phyloP scores from a whole-genome alignment of 2,797 vertebrate species.

The Cephalopachus bancanus region DNA sequence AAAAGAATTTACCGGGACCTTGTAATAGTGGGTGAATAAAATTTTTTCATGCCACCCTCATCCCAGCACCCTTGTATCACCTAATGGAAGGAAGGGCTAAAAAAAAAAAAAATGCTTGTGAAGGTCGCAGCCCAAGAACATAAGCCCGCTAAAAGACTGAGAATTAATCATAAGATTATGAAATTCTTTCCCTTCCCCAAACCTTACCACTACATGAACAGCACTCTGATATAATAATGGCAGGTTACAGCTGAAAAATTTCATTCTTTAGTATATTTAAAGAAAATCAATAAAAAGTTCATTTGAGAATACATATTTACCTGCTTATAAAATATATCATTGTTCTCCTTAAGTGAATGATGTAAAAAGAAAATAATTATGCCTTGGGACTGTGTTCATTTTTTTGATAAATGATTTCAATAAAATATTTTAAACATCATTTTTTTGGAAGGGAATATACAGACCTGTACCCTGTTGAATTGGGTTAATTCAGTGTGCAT shows the following conservation, averaged over 20 bases:
- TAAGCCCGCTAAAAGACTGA: not conserved
- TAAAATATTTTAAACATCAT: not conserved
- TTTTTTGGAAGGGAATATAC: not conserved
- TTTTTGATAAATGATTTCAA: not conserved
- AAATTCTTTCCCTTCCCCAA: not conserved
- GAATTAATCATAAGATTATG: not conserved
- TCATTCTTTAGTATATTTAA: not conserved
- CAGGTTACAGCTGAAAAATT: not conserved
- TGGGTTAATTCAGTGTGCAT: not conserved
- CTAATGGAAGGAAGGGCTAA: too few species aligned
- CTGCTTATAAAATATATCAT: not conserved
- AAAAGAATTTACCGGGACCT: not conserved
- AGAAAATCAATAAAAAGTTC: conserved; percentile 37
- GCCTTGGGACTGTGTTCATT: not conserved
- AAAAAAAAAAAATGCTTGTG: not conserved
- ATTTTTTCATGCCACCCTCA: not conserved
- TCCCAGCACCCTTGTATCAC: not conserved
- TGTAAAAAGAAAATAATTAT: conserved; percentile 8
- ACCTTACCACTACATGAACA: not conserved
- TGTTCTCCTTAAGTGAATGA: not conserved
- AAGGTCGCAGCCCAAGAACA: not conserved
- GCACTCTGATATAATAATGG: not conserved
- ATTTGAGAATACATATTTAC: conserved; percentile 13
- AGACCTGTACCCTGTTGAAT: not conserved
- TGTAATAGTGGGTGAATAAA: not conserved